These are phyloP conservation scores for Hecatera dysodea DNA, from an alignment of 2,888 invertebrate genomes.

Conservation along the genomic window DNA sequence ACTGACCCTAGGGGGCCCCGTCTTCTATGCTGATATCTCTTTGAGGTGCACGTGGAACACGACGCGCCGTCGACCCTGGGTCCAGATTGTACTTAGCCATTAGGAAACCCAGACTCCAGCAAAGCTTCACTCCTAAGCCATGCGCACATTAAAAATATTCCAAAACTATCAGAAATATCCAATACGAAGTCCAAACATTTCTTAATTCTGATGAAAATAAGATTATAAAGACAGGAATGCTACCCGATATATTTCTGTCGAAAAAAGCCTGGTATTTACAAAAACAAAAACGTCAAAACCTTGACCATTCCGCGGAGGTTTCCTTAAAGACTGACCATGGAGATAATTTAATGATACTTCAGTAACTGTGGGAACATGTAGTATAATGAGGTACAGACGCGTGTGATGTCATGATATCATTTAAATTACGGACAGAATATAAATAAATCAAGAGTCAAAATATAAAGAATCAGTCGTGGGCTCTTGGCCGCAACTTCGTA, in stretches of 20 bases:
- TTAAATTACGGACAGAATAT: not conserved
- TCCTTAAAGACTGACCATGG: slow-evolving; percentile 52
- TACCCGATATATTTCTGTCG: not conserved
- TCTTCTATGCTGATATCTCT: too few relatives aligned
- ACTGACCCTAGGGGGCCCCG: too few relatives aligned
- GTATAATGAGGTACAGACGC: slow-evolving; percentile 27
- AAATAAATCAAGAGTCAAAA: not conserved
- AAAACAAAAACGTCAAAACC: slow-evolving; percentile 17
- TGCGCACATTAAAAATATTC: too few relatives aligned
- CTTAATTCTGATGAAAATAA: not conserved
- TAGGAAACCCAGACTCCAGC: too few relatives aligned
- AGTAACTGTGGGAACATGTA: slow-evolving; percentile 48
- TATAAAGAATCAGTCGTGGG: not conserved
- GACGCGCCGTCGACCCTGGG: too few relatives aligned
- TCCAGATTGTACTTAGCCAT: too few relatives aligned
- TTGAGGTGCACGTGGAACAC: too few relatives aligned
- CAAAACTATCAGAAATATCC: too few relatives aligned
- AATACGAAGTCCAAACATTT: not conserved
- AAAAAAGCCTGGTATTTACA: slow-evolving; percentile 1
- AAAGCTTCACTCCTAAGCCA: too few relatives aligned
- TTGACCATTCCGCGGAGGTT: slow-evolving; percentile 31
- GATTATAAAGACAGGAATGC: too few relatives aligned
- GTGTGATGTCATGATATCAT: slow-evolving; percentile 7
- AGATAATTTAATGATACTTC: slow-evolving; percentile 35
- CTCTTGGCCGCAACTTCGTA: too few relatives aligned